Evolutionary conservation across 2,797 vertebrate genomes (phyloP).

Genomic region (Echiichthys vipera): DNA sequence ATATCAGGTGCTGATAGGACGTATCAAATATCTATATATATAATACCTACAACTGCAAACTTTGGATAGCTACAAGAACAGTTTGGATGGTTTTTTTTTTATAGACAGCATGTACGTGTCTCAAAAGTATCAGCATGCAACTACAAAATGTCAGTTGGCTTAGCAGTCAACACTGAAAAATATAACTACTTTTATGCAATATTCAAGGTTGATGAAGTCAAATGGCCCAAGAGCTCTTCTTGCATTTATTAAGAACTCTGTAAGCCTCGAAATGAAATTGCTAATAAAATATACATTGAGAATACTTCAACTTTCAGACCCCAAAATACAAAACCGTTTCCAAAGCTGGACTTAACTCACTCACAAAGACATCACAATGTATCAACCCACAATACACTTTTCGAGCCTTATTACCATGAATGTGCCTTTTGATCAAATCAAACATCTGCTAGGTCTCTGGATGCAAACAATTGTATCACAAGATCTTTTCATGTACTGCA

Average conservation of each 20-base stretch:
- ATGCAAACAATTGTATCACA: constrained; percentile 22
- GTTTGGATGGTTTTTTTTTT: neutral
- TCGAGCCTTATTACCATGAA: neutral
- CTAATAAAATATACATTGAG: neutral
- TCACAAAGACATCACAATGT: too few relatives aligned
- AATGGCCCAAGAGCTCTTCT: neutral
- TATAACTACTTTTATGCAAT: neutral
- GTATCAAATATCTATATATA: neutral
- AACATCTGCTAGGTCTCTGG: constrained; percentile 2
- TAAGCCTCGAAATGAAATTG: neutral
- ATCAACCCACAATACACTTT: neutral
- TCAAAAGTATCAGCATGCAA: neutral
- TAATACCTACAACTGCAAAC: neutral
- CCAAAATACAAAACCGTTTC: neutral
- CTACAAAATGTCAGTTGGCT: neutral
- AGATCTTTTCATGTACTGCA: constrained; percentile 15
- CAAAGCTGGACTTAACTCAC: too few relatives aligned
- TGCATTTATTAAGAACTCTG: neutral
- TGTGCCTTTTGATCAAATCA: neutral
- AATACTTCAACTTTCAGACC: neutral
- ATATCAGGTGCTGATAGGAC: neutral
- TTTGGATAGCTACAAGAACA: neutral
- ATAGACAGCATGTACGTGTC: neutral
- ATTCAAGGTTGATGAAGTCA: neutral
- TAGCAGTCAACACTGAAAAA: neutral